Base-by-base conservation (phyloP, 2,888 invertebrate genomes). In the Hyles lineata region DNA sequence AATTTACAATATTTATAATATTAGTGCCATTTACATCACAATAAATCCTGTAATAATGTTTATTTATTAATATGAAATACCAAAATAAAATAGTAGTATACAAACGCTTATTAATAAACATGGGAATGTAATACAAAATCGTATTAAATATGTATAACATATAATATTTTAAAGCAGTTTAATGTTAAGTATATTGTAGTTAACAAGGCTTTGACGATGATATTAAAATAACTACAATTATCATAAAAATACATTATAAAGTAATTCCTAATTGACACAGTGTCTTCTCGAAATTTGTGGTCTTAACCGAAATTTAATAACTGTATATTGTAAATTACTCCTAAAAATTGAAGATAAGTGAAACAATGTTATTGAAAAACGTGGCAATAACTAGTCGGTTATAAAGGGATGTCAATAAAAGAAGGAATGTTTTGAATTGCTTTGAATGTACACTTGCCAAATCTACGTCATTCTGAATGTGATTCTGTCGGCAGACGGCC, bases 401-500 rank as follows among this genome's bases (percentile, higher is more conserved):
- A n/a, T 55, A 55, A 55, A 55, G 55, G 55, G 55, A 55, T n/a
- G 55, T 55, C 15, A 17, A 67, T 67, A 67, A 55, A 70, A 32
- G 32, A 52, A 55, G 70, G 70, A 55, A 70, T 58, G 70, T n/a
- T 70, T 70, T 55, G 29, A 25, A 52, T 29, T 9, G 70, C 58
- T 58, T 70, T 62, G 25, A 52, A 52, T 55, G 61, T 50, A 5
- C 7, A 50, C 52, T 29, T 52, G 29, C n/a, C 6, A 67, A 76
- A 78, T 70, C 75, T 60, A 71, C 72, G 59, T 29, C 7, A 55
- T 72, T 23, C 23, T 72, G 17, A 61, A 61, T 32, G n/a, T 19
- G 4, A 23, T 29, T 23, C 21, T 50, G 21, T 58, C 21, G 75
- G 72, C 91, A 93, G 93, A 93, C 93, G 62, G 93, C 93, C 23